Evolutionary conservation across 2,888 invertebrate species (phyloP), one percentile per base, ranked within the genome.

Genomic region (Pollenia angustigena): DNA sequence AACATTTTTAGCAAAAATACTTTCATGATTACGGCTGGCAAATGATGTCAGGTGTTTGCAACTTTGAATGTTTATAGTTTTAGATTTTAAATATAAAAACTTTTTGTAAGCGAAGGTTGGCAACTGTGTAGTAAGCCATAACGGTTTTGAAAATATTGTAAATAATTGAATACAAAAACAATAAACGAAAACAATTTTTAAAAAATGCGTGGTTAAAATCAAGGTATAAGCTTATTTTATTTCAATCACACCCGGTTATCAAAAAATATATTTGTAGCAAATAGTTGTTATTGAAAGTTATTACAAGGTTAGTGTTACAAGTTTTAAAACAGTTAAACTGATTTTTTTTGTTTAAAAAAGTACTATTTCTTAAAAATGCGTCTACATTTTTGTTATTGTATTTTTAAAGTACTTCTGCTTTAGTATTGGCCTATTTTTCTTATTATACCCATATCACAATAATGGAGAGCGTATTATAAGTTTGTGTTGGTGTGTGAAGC

Each of bases 1-100:
- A 76, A 58, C 74, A 86, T 71, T 74, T 74, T 40, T 32, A 46
- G 10, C 48, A 40, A 42, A 56, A 50, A 40, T 46, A 71, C 54
- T 48, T 82, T 82, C 62, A 69, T 46, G 32, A 60, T 46, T 46
- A 18, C 40, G 18, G 11, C 12, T n/a, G 7, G 50, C 1, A 48
- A 82, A 76, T 76, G 75, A 82, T 62, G 82, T 82, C 82, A 82
- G 76, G 12, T 62, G 32, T 64, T 52, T 58, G n/a, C 66, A 74
- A 68, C 50, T 72, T 58, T 60, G n/a, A 82, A 66, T 50, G 16
- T 52, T 72, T 64, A 2, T 16, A 12, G 1, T 56, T 42, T 12
- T 4, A n/a, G 12, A 10, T 40, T 40, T 50, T 8, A 52, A 62
- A 62, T 12, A 46, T 44, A 66, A 66, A 54, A 54, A 2, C 23